Base-by-base conservation (phyloP, 1,140 invertebrate genomes). In the Sarcophaga bullata region DNA sequence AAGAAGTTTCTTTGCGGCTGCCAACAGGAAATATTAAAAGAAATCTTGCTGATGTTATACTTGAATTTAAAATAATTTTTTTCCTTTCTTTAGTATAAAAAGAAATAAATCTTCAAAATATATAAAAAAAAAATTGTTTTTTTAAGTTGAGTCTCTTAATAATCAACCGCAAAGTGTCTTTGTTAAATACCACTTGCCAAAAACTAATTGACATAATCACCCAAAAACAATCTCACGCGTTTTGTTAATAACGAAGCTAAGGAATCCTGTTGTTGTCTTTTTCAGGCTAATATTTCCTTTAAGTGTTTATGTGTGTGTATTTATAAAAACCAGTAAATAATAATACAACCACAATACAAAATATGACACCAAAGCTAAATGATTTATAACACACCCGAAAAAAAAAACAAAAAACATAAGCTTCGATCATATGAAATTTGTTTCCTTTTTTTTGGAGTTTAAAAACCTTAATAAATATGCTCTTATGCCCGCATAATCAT, bases 121-220 rank as follows among this genome's bases (percentile, higher is more conserved):
- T 37, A 4, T 37, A 37, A 1, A 37, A 37, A 37, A 4, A 25
- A n/a, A n/a, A n/a, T n/a, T n/a, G n/a, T 19, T 9, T 62, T 62
- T 62, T 62, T n/a, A 68, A 19, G 8, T 19, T 8, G 4, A 37
- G 1, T 37, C 25, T 37, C n/a, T 19, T 25, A 17, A 68, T 68
- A 68, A 68, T 19, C 17, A 17, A 68, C 75, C 75, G 50, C 48
- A 78, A 78, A 52, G 75, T 78, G 75, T 78, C 75, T 78, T 78
- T 78, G 75, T 78, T 78, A 78, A 78, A 78, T 78, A 78, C 25
- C 48, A 78, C 73, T 49, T 50, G 48, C 75, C 19, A 78, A 78
- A 78, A 78, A 50, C 19, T 78, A 78, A 78, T 78, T 78, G 75
- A 50, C 75, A 78, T 78, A 78, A 78, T 78, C 75, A 52, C 75